A percentile compares a stretch with the other conserved stretches of the same genome.
These are phyloP conservation scores for Paralichthys olivaceus DNA, from an alignment of 2,113 vertebrate genomes.

Conservation along the genomic window DNA sequence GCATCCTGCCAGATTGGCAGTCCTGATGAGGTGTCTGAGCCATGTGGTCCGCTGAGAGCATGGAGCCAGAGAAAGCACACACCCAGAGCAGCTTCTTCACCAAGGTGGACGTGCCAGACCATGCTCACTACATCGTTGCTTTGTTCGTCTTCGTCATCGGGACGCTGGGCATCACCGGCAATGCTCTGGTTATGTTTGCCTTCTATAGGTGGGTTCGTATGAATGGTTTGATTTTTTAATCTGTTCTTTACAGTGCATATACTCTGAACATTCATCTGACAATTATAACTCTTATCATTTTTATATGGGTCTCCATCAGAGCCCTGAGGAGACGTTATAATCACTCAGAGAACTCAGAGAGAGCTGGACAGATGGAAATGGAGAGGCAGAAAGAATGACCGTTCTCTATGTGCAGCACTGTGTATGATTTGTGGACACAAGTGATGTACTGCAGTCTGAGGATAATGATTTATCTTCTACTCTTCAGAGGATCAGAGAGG, in stretches of 20 bases:
- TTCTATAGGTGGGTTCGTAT: slow-evolving; percentile 88
- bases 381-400: not conserved
- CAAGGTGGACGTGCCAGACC: slow-evolving; percentile 89
- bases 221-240: not conserved
- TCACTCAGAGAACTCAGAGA: not conserved
- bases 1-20: slow-evolving; percentile 26
- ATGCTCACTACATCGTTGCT: slow-evolving; percentile 89
- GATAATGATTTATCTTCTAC: not conserved
- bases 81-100: slow-evolving; percentile 72
- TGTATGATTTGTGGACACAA: not conserved
- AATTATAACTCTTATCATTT: not conserved
- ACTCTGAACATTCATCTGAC: not conserved
- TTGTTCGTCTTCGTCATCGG: slow-evolving; percentile 89
- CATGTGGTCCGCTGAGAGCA: slow-evolving; percentile 74
- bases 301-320: not conserved
- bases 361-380: not conserved
- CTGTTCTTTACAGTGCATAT: slow-evolving; percentile 1
- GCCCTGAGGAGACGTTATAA: not conserved
- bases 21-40: slow-evolving; percentile 45
- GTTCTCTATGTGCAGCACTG: not conserved
- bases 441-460: not conserved
- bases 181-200: slow-evolving; percentile 91
- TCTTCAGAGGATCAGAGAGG: slow-evolving; percentile 1
- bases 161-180: slow-evolving; percentile 88
- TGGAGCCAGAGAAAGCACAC: slow-evolving; percentile 78